Conservation (phyloP, 2,888 invertebrate genomes). For the Campoplex nolae region DNA sequence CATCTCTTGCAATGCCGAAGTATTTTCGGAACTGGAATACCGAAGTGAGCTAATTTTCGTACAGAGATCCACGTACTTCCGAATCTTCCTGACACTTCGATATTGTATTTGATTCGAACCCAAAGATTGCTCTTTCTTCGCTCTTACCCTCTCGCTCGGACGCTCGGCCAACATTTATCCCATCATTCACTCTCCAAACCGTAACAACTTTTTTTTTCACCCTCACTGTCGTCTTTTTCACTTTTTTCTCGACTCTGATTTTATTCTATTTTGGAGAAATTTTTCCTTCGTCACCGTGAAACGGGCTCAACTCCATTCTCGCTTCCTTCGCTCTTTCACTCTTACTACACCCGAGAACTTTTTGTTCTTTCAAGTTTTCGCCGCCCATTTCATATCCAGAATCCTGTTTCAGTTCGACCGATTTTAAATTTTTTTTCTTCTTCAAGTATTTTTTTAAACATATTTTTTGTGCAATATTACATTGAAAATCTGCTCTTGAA, state of each 20-base stretch:
- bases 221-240: background rate
- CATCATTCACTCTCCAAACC: background rate
- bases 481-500: constrained; percentile 15
- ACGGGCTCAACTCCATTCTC: constrained; percentile 41
- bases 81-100: constrained; percentile 9
- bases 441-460: background rate
- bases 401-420: background rate
- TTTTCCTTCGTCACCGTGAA: constrained; percentile 46
- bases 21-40: background rate
- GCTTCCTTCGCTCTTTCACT: constrained; percentile 10
- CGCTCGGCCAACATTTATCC: constrained; percentile 20
- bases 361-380: constrained; percentile 26
- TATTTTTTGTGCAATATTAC: background rate
- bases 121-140: constrained; percentile 10
- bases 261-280: constrained; percentile 10
- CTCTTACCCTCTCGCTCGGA: background rate
- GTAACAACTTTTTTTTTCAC: constrained; percentile 14
- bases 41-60: constrained; percentile 7
- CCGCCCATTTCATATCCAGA: constrained; percentile 35
- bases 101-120: background rate
- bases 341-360: constrained; percentile 23
- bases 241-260: background rate
- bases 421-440: background rate
- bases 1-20: background rate
- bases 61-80: constrained; percentile 1